phyloP scores from a whole-genome alignment of 2,113 vertebrate species.

The Lasiurus cinereus region DNA sequence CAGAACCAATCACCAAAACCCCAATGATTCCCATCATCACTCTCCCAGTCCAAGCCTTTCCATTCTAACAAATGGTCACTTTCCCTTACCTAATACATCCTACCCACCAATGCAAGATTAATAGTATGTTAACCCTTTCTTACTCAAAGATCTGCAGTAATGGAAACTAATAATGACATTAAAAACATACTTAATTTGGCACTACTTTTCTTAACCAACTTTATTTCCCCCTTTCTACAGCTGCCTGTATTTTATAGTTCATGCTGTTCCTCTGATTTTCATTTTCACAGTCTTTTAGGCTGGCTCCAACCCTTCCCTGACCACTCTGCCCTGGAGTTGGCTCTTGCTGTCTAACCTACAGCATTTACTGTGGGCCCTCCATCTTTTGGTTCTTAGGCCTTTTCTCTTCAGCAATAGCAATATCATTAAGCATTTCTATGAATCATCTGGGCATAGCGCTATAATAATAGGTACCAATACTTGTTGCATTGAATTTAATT shows the following conservation, averaged over 20 bases:
- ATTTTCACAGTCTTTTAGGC: neutral
- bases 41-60: neutral
- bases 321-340: neutral
- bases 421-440: neutral
- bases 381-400: neutral
- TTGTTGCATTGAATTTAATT: conserved; percentile 52
- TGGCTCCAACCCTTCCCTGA: neutral
- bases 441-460: neutral
- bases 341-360: neutral
- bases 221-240: neutral
- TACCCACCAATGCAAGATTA: neutral
- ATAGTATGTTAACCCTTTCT: neutral
- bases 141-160: neutral
- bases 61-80: neutral
- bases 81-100: neutral
- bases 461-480: neutral
- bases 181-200: neutral
- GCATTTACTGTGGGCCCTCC: neutral
- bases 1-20: neutral
- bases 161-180: neutral
- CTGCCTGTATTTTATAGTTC: neutral
- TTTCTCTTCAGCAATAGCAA: neutral
- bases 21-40: neutral
- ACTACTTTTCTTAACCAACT: neutral
- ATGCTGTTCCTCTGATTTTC: neutral